Conservation (phyloP, 2,797 vertebrate genomes). For the Vipera ursinii region DNA sequence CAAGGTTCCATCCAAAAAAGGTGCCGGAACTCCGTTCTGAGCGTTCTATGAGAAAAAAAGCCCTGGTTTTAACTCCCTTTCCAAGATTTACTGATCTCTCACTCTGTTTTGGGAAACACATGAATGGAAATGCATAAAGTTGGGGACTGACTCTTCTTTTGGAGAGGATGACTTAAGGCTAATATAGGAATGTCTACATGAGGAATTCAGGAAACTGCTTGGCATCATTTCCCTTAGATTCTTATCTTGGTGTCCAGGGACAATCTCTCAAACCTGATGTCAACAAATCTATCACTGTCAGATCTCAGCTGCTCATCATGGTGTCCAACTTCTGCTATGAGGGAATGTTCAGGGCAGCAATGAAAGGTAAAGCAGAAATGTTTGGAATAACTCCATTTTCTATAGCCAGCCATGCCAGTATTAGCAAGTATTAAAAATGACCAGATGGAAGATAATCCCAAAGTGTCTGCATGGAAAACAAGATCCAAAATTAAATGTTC, state of each 20-base stretch:
- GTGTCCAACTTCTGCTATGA: neutral
- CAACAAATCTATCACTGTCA: neutral
- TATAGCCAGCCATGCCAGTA: neutral
- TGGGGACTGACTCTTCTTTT: neutral
- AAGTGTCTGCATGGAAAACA: neutral
- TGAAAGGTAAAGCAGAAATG: neutral
- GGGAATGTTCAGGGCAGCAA: neutral
- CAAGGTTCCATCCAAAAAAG: too few relatives aligned
- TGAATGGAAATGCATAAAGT: neutral
- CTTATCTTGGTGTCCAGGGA: neutral
- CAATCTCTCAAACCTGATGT: neutral
- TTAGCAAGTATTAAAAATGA: conserved; percentile 11
- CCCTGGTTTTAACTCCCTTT: neutral
- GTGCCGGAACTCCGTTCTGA: too few relatives aligned
- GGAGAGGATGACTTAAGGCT: neutral
- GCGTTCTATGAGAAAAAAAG: too few relatives aligned
- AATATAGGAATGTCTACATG: neutral
- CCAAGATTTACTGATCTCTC: neutral
- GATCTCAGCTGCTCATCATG: neutral
- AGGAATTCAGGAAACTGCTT: neutral
- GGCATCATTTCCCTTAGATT: neutral
- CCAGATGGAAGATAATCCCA: conserved; percentile 17
- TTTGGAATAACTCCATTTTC: neutral
- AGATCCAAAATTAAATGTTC: neutral
- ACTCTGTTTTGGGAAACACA: neutral